These are phyloP conservation scores for Drosophila atroscutellata DNA, from an alignment of 2,888 invertebrate species.

Conservation along the genomic window DNA sequence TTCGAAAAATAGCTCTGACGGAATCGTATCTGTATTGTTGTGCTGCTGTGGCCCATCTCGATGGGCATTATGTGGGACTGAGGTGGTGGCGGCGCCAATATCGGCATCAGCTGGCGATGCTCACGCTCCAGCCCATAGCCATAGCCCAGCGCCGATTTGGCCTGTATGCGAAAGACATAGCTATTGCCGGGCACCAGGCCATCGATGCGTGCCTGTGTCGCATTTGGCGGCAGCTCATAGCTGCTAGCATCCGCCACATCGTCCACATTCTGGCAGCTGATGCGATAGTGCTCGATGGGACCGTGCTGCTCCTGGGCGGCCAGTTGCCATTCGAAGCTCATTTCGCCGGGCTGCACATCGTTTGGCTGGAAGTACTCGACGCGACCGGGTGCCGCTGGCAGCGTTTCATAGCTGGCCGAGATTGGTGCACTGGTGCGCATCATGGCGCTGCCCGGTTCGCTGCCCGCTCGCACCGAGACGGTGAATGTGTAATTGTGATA, in stretches of 20 bases:
- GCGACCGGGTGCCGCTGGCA: conserved; percentile 93
- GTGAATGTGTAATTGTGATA: conserved; percentile 96
- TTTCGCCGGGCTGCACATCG: conserved; percentile 92
- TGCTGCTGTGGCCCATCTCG: conserved; percentile 90
- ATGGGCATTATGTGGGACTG: conserved; percentile 90
- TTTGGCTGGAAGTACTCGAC: conserved; percentile 90
- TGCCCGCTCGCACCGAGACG: conserved; percentile 92
- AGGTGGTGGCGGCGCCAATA: conserved; percentile 90
- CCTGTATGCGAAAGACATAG: conserved; percentile 93
- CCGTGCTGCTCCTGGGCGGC: conserved; percentile 93
- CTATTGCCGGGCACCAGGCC: conserved; percentile 91
- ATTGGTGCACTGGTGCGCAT: conserved; percentile 91
- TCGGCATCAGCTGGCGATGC: conserved; percentile 93
- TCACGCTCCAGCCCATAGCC: conserved; percentile 91
- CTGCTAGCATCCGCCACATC: conserved; percentile 87
- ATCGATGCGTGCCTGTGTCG: conserved; percentile 89
- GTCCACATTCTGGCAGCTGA: conserved; percentile 90
- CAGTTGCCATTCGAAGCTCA: conserved; percentile 92
- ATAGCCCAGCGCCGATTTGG: conserved; percentile 92
- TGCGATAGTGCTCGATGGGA: conserved; percentile 91
- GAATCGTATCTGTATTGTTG: conserved; percentile 92
- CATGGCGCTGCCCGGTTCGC: conserved; percentile 85
- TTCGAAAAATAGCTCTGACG: conserved; percentile 95
- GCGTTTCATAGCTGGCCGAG: conserved; percentile 92
- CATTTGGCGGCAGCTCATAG: conserved; percentile 88